Conservation (phyloP, 1,140 invertebrate species). For the Listronotus oregonensis region DNA sequence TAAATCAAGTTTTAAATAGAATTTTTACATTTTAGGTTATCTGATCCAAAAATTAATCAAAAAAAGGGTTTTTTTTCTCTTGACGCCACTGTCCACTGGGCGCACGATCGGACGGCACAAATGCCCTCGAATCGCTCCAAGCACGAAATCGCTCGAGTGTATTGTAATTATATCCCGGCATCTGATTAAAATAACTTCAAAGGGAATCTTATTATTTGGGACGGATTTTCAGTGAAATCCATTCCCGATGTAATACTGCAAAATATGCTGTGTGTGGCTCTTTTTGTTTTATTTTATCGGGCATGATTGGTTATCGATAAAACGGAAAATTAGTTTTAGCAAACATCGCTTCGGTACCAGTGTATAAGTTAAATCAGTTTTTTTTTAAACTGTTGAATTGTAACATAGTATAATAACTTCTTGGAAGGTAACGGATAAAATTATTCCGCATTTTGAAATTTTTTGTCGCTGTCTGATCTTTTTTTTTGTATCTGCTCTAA, state of each 20-base stretch:
- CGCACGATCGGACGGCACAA: constrained; percentile 11
- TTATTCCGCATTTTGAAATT: too few relatives aligned
- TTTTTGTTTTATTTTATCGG: constrained; percentile 7
- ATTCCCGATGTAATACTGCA: constrained; percentile 8
- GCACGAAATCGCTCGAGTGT: constrained; percentile 48
- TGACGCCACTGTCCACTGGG: background rate
- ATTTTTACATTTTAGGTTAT: too few relatives aligned
- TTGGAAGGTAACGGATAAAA: too few relatives aligned
- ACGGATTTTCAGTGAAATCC: constrained; percentile 33
- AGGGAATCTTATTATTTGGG: constrained; percentile 55
- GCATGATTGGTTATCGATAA: background rate
- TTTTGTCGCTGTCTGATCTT: too few relatives aligned
- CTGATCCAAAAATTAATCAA: too few relatives aligned
- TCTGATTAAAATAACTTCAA: constrained; percentile 56
- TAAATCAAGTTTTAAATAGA: too few relatives aligned
- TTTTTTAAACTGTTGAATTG: too few relatives aligned
- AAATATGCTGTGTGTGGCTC: background rate
- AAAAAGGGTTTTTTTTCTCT: background rate
- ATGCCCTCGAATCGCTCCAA: background rate
- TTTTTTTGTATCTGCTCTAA: too few relatives aligned
- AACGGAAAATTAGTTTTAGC: constrained; percentile 3
- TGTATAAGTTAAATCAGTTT: too few relatives aligned
- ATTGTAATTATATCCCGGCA: constrained; percentile 50
- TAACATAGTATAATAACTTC: too few relatives aligned
- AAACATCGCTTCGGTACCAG: background rate